Percentiles rank a stretch among this genome's conserved stretches.
Evolutionary conservation across 1,140 invertebrate species (phyloP).

Genomic region (Zaprionus ghesquierei): DNA sequence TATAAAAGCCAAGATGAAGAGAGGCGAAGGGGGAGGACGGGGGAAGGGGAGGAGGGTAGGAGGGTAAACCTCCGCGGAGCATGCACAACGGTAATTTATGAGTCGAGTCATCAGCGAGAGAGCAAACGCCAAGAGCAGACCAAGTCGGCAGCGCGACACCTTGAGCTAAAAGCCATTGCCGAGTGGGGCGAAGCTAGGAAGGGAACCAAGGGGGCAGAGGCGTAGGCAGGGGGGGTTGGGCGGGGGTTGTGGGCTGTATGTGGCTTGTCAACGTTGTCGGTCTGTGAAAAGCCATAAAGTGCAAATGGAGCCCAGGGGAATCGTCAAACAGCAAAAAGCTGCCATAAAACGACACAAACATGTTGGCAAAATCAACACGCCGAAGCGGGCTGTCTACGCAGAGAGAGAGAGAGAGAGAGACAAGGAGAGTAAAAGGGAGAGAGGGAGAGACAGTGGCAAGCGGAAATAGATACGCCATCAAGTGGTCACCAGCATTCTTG

Average conservation of each 20-base stretch:
- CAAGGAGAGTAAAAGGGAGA: too few species aligned
- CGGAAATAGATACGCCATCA: slow-evolving; percentile 69
- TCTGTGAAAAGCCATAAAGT: slow-evolving; percentile 74
- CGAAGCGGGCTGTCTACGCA: neutral
- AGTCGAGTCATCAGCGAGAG: slow-evolving; percentile 28
- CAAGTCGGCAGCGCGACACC: slow-evolving; percentile 15
- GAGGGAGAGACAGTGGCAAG: neutral
- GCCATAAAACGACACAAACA: slow-evolving; percentile 71
- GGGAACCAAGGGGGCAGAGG: neutral
- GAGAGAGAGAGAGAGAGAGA: too few species aligned
- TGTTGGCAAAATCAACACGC: slow-evolving; percentile 51
- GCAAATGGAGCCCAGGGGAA: slow-evolving; percentile 74
- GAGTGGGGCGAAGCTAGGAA: neutral
- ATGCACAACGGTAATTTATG: slow-evolving; percentile 65
- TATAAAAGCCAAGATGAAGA: too few species aligned
- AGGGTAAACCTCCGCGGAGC: neutral
- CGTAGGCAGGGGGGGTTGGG: neutral
- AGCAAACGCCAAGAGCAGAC: neutral
- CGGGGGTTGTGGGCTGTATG: neutral
- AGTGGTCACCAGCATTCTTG: slow-evolving; percentile 53
- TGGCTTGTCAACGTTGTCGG: slow-evolving; percentile 24
- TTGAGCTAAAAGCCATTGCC: slow-evolving; percentile 1
- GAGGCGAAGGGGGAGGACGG: neutral
- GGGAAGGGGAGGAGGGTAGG: neutral
- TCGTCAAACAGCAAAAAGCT: slow-evolving; percentile 74